Conservation (phyloP, 2,797 vertebrate genomes). For the Ctenosaura bakeri region DNA sequence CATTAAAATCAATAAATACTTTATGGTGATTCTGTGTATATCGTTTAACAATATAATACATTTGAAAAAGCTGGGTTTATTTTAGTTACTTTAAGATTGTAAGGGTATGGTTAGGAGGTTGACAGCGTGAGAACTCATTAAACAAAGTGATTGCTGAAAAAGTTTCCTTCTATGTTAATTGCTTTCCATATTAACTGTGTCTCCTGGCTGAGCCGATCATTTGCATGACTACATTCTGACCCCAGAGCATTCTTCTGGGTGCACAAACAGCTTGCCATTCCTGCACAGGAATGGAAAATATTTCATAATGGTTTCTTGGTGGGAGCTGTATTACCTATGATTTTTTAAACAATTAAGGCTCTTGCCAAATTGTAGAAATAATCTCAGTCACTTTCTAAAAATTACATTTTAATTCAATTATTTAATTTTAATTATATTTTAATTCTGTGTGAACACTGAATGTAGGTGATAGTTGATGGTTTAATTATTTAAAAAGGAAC, state of each 20-base stretch:
- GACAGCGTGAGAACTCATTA: neutral
- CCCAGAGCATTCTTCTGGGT: neutral
- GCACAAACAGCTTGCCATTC: conserved; percentile 11
- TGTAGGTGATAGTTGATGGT: neutral
- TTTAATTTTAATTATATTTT: neutral
- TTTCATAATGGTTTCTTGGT: neutral
- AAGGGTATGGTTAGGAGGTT: neutral
- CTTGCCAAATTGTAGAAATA: neutral
- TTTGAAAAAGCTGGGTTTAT: neutral
- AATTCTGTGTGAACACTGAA: neutral
- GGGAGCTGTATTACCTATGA: neutral
- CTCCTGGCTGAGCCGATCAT: neutral
- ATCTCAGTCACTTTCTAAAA: neutral
- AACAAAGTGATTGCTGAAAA: conserved; percentile 2
- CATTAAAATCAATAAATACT: neutral
- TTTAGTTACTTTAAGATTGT: neutral
- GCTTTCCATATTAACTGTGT: conserved; percentile 3
- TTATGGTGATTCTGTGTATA: neutral
- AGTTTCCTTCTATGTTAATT: conserved; percentile 5
- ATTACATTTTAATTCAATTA: neutral
- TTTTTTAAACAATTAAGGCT: neutral
- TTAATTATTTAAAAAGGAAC: neutral
- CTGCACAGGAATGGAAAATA: neutral
- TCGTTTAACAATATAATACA: neutral
- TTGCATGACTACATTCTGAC: conserved; percentile 24